Percentiles rank a stretch among this genome's conserved stretches.
These are phyloP conservation scores for Heliconius sara DNA, from an alignment of 2,888 invertebrate species.

Conservation along the genomic window DNA sequence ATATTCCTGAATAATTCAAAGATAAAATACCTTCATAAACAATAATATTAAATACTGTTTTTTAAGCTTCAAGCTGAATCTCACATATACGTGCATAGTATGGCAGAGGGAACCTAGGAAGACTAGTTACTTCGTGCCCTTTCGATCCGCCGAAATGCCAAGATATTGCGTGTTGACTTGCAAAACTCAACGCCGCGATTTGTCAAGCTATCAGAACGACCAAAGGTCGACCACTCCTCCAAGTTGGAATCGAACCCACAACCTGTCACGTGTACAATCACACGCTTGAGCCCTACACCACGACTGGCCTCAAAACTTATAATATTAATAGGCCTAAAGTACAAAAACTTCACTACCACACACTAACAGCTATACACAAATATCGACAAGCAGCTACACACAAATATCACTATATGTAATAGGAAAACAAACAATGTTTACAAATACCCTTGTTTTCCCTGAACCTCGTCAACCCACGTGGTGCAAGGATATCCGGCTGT, in stretches of 20 bases:
- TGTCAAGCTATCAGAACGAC: too few species aligned
- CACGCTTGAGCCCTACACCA: too few species aligned
- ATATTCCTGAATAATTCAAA: neutral
- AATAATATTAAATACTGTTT: neutral
- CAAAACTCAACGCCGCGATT: too few species aligned
- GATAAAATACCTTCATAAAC: neutral
- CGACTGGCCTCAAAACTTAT: too few species aligned
- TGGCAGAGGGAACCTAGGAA: neutral
- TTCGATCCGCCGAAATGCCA: neutral
- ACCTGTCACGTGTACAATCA: too few species aligned
- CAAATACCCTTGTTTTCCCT: neutral
- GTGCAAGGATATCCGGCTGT: conserved; percentile 17
- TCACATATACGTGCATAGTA: too few species aligned
- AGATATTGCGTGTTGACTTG: too few species aligned
- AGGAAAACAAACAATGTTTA: neutral
- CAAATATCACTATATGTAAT: neutral
- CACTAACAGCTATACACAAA: neutral
- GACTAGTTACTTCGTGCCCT: neutral
- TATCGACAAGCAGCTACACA: neutral
- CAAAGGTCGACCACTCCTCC: too few species aligned
- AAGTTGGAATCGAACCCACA: too few species aligned
- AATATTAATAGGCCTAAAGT: too few species aligned
- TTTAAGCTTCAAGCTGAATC: neutral
- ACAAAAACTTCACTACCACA: neutral
- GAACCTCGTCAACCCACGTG: neutral